Evolutionary conservation across 2,797 vertebrate genomes (phyloP).

Genomic region (Poecilia gillii): DNA sequence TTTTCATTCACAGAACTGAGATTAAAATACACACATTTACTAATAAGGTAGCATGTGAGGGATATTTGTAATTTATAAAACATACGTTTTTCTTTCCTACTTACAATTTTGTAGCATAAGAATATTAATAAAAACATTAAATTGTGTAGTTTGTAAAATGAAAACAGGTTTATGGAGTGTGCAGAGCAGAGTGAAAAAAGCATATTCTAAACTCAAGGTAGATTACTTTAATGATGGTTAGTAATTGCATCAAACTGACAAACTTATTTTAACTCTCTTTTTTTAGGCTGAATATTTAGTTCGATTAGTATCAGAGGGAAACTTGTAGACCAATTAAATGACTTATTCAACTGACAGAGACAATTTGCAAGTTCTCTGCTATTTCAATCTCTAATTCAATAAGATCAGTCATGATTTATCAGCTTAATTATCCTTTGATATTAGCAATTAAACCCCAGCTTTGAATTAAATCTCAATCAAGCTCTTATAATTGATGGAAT

Average conservation of each 20-base stretch:
- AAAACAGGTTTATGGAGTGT: not conserved
- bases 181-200: not conserved
- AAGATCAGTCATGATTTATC: constrained; percentile 87
- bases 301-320: constrained; percentile 69
- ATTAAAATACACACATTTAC: not conserved
- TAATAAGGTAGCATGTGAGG: not conserved
- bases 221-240: constrained; percentile 12
- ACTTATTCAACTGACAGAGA: constrained; percentile 89
- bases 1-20: not conserved
- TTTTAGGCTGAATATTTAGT: constrained; percentile 53
- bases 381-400: constrained; percentile 86
- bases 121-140: not conserved
- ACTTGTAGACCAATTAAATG: constrained; percentile 79
- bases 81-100: not conserved
- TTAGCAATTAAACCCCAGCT: constrained; percentile 86
- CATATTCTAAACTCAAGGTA: constrained; percentile 14
- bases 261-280: constrained; percentile 24
- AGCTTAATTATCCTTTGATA: constrained; percentile 86
- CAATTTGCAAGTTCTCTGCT: constrained; percentile 82
- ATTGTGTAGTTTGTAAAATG: not conserved
- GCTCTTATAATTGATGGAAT: constrained; percentile 84
- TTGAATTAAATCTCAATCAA: constrained; percentile 87
- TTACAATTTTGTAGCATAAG: not conserved
- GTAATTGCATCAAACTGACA: constrained; percentile 8
- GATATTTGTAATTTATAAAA: not conserved